These are phyloP conservation scores for Syngnathus floridae DNA, from an alignment of 2,113 vertebrate genomes.

Conservation along the genomic window DNA sequence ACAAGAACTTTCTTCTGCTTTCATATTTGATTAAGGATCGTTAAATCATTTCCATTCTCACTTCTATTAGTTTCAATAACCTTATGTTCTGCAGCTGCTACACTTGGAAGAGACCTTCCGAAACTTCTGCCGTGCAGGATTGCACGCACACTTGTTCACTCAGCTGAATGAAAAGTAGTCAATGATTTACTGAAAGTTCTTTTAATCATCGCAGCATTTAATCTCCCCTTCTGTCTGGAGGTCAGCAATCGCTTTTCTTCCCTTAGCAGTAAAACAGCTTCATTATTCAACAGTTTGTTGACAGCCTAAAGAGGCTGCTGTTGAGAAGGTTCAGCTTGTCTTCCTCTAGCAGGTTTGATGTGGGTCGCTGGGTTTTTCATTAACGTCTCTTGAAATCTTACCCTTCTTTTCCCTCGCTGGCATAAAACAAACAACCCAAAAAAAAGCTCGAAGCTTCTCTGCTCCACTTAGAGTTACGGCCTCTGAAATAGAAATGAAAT, in stretches of 20 bases:
- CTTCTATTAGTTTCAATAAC: conserved; percentile 41
- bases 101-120: conserved; percentile 20
- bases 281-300: conserved; percentile 25
- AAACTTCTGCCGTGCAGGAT: not conserved
- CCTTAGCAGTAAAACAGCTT: conserved; percentile 22
- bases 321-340: conserved; percentile 9
- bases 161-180: conserved; percentile 26
- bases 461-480: conserved; percentile 18
- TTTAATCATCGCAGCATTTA: conserved; percentile 48
- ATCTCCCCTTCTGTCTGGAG: conserved; percentile 31
- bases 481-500: conserved; percentile 10
- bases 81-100: conserved; percentile 43
- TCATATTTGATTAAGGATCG: conserved; percentile 7
- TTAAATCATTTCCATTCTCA: conserved; percentile 34
- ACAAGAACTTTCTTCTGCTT: not conserved
- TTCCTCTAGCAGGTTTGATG: conserved; percentile 23
- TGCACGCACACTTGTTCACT: not conserved
- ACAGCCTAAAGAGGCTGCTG: conserved; percentile 15
- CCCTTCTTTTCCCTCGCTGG: not conserved
- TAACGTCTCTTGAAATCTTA: conserved; percentile 14
- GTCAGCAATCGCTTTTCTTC: conserved; percentile 19
- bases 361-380: conserved; percentile 32
- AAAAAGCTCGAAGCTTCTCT: not conserved
- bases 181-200: conserved; percentile 48
- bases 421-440: too few relatives aligned